These are phyloP conservation scores for Ischnus inquisitorius DNA, from an alignment of 2,888 invertebrate genomes.

Conservation along the genomic window DNA sequence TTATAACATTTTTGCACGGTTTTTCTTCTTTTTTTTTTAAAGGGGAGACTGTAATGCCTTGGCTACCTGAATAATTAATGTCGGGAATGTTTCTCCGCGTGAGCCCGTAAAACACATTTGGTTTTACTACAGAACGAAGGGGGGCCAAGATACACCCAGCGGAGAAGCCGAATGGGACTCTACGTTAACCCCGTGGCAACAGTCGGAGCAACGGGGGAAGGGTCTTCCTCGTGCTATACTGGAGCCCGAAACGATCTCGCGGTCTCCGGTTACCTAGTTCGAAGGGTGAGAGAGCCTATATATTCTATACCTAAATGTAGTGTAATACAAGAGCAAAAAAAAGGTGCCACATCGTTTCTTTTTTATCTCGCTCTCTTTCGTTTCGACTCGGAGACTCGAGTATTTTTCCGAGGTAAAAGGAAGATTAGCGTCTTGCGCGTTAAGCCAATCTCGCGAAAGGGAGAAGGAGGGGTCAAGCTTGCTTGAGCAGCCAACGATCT, in stretches of 20 bases:
- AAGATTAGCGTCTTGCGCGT: slow-evolving; percentile 30
- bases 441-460: background rate
- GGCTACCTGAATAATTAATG: slow-evolving; percentile 27
- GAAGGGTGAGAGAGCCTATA: slow-evolving; percentile 6
- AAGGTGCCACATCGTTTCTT: background rate
- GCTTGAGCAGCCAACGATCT: slow-evolving; percentile 19
- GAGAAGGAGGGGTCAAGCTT: background rate
- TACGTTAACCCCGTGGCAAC: slow-evolving; percentile 51
- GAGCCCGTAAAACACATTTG: slow-evolving; percentile 11
- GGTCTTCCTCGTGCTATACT: background rate
- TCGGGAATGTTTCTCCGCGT: background rate
- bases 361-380: background rate
- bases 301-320: background rate
- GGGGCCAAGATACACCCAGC: slow-evolving; percentile 21
- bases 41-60: background rate
- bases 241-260: background rate
- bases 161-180: slow-evolving; percentile 35
- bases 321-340: background rate
- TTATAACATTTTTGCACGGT: background rate
- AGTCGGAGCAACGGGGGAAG: slow-evolving; percentile 10
- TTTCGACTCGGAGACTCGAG: slow-evolving; percentile 4
- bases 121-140: slow-evolving; percentile 35
- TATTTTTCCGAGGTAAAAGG: slow-evolving; percentile 16
- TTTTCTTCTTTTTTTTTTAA: background rate
- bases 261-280: slow-evolving; percentile 12